Evolutionary conservation across 2,113 vertebrate genomes (phyloP).

Genomic region (Pollachius pollachius): DNA sequence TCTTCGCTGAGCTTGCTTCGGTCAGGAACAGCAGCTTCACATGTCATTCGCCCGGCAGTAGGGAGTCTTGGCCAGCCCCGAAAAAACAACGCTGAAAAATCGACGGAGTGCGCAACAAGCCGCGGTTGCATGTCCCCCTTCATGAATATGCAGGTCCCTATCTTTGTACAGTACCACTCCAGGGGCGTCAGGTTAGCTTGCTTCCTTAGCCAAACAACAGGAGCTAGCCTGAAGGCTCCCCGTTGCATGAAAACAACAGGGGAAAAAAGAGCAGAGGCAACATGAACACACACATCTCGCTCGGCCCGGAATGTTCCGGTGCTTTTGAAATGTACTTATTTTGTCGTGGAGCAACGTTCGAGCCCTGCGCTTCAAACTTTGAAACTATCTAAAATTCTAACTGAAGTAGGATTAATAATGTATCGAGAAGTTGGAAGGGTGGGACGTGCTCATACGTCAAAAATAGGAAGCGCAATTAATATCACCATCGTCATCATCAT

Average conservation of each 20-base stretch:
- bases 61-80: conserved; percentile 29
- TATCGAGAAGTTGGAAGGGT: too few species aligned
- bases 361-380: neutral
- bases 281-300: conserved; percentile 43
- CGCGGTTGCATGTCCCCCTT: conserved; percentile 9
- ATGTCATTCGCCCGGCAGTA: conserved; percentile 37
- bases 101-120: conserved; percentile 5
- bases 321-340: neutral
- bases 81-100: conserved; percentile 14
- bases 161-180: conserved; percentile 21
- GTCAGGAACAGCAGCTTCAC: conserved; percentile 29
- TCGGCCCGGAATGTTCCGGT: conserved; percentile 23
- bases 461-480: too few species aligned
- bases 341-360: conserved; percentile 27
- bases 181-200: conserved; percentile 5
- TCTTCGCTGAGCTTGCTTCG: conserved; percentile 43
- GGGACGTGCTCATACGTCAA: too few species aligned
- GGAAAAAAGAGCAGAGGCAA: conserved; percentile 44
- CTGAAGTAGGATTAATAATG: too few species aligned
- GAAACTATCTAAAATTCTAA: too few species aligned
- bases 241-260: conserved; percentile 44
- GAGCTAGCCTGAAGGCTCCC: conserved; percentile 31
- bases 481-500: too few species aligned
- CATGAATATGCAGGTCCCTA: conserved; percentile 39
- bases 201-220: conserved; percentile 39